Evolutionary conservation across 2,113 vertebrate species (phyloP), one percentile per base, ranked within the genome.

Genomic region (Nycticryphes semicollaris): DNA sequence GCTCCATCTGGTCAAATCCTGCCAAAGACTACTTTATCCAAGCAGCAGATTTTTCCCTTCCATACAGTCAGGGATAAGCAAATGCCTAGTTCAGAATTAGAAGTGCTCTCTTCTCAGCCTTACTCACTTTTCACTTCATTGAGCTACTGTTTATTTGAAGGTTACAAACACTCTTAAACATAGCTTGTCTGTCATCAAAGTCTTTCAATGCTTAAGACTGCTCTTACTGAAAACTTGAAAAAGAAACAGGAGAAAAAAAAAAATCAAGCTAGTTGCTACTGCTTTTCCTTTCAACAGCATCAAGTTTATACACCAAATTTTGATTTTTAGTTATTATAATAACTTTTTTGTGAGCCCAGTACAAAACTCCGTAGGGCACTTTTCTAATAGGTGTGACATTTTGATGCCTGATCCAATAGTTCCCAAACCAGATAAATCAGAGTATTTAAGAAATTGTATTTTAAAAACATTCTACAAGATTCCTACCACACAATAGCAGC

Each of bases 91-190:
- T 86, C 45, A 41, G 47, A 73, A 77, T 4, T 14, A 16, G 7
- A 68, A 92, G 64, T 2, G 1, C 14, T 63, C 59, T 74, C 67
- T 50, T 41, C 48, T 53, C 33, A 77, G 35, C 53, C 60, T 91
- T 81, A 67, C 14, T 39, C 17, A 31, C 7, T 50, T 66, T 79
- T 90, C 59, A 68, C 48, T 82, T 87, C 33, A 48, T 6, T 47
- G 11, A 90, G 56, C 47, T 67, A 56, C 60, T 43, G 67, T 91
- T 90, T 80, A 80, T 83, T 33, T 82, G 51, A 89, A 84, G 51
- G 84, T 56, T 79, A 84, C 27, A 78, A 54, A 70, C 15, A 78
- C 50, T 37, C 70, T 79, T 67, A 64, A 68, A 45, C 20, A 37
- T 2, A 17, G 15, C 20, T 51, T 47, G n/a, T n/a, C 5, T 20